Percentiles rank a stretch among this genome's conserved stretches.
Evolutionary conservation across 2,797 vertebrate genomes (phyloP).

Genomic region (Mallotus villosus): DNA sequence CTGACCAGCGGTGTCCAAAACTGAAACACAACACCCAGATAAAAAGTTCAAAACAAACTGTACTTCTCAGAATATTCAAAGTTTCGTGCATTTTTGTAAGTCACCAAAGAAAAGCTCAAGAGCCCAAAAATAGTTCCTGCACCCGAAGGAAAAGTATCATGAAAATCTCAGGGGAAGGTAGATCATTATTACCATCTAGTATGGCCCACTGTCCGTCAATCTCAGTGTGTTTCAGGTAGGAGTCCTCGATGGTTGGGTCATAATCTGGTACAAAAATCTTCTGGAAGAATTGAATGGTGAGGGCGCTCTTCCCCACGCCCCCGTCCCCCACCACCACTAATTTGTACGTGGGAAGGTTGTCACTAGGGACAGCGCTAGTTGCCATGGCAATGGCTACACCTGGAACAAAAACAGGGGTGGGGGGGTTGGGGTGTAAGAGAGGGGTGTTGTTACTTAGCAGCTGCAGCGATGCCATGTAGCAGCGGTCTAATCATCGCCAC

Average conservation of each 20-base stretch:
- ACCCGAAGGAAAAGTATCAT: background rate
- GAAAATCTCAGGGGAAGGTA: no score
- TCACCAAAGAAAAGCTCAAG: background rate
- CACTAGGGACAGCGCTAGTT: conserved; percentile 93
- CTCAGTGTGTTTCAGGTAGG: conserved; percentile 97
- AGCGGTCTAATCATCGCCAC: conserved; percentile 47
- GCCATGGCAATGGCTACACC: conserved; percentile 81
- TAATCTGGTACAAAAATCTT: conserved; percentile 99
- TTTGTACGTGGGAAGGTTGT: conserved; percentile 98
- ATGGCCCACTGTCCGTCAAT: conserved; percentile 99
- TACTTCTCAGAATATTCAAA: background rate
- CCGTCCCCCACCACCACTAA: conserved; percentile 98
- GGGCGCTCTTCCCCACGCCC: conserved; percentile 95
- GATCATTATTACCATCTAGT: conserved; percentile 85
- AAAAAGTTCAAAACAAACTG: background rate
- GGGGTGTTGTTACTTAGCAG: conserved; percentile 31
- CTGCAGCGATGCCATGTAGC: background rate
- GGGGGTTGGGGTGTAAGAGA: conserved; percentile 1
- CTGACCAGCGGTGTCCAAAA: conserved; percentile 96
- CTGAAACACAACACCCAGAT: conserved; percentile 59
- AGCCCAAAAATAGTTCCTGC: background rate
- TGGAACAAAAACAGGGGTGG: conserved; percentile 23
- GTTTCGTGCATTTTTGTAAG: no score
- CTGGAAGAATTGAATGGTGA: conserved; percentile 99
- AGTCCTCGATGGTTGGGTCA: conserved; percentile 99